Evolutionary conservation across 2,888 invertebrate genomes (phyloP), one percentile per base, ranked within the genome.

Genomic region (Hyles lineata): DNA sequence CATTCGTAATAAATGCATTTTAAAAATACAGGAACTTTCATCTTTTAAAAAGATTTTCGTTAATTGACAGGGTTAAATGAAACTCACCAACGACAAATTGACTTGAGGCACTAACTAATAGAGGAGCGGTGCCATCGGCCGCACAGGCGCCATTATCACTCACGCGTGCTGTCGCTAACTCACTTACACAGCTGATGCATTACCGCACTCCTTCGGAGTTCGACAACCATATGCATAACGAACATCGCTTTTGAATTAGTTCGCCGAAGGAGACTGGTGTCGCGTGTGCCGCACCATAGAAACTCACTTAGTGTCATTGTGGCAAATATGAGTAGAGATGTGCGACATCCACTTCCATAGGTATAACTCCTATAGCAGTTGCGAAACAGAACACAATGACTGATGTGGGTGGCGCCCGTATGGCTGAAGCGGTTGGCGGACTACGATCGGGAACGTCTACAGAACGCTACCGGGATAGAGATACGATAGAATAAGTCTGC

Each of bases 31-130:
- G 72, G 80, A 80, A 84, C 81, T 81, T 78, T 79, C 78, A 82
- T 82, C 79, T 84, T 88, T 85, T 80, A 77, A 80, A 87, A 85
- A 85, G 82, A 87, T 83, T 76, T 75, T 77, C 70, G 67, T 79
- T 93, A 94, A 94, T 94, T 94, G 94, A 94, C 94, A 87, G 90
- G 84, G 76, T 90, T 84, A 87, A 93, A 91, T 82, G 75, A 92
- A 92, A 90, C 83, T 87, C 87, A 87, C 85, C 78, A 82, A 87
- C 79, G 82, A 86, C 76, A 81, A 94, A 93, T 93, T 92, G 93
- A 93, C 94, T 86, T 84, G 90, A 91, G 91, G 92, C 90, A 90
- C 89, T 85, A 90, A 89, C 88, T 88, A 89, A 87, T 84, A 84
- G 82, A 84, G 85, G 85, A 86, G 79, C 76, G 76, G 76, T 74